Percentiles rank a stretch among this genome's conserved stretches.
These are phyloP conservation scores for Taeniopygia guttata DNA, from an alignment of 2,797 vertebrate species.

Conservation along the genomic window DNA sequence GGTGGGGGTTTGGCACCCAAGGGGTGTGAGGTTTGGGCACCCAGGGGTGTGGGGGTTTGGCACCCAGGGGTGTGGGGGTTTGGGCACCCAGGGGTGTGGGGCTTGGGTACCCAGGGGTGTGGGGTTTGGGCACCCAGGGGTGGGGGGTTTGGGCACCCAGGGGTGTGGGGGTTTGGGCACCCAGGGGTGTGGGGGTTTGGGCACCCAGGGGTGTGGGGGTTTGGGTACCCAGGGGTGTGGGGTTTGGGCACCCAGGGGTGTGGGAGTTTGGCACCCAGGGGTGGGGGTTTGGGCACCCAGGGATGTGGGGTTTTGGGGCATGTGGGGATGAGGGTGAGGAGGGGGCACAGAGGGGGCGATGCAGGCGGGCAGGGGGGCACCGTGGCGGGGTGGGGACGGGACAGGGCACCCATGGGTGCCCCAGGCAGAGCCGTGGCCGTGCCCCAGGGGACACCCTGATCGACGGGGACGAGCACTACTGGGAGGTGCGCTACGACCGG, in stretches of 20 bases:
- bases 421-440: neutral
- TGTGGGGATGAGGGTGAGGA: neutral
- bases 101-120: neutral
- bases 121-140: neutral
- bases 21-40: too few species aligned
- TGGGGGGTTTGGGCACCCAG: too few species aligned
- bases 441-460: slow-evolving; percentile 87
- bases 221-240: too few species aligned
- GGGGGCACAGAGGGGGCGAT: rapidly evolving
- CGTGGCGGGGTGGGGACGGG: rapidly evolving
- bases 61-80: too few species aligned
- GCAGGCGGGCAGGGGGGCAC: neutral
- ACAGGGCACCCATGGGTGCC: rapidly evolving
- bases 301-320: too few species aligned
- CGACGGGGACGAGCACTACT: slow-evolving; percentile 90
- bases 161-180: too few species aligned
- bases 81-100: too few species aligned
- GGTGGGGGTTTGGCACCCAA: too few species aligned
- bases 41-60: too few species aligned
- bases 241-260: neutral
- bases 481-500: slow-evolving; percentile 92
- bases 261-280: too few species aligned
- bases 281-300: neutral
- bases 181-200: too few species aligned
- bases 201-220: too few species aligned